Conservation (phyloP, 2,797 vertebrate genomes). For the Pangasius macronema region DNA sequence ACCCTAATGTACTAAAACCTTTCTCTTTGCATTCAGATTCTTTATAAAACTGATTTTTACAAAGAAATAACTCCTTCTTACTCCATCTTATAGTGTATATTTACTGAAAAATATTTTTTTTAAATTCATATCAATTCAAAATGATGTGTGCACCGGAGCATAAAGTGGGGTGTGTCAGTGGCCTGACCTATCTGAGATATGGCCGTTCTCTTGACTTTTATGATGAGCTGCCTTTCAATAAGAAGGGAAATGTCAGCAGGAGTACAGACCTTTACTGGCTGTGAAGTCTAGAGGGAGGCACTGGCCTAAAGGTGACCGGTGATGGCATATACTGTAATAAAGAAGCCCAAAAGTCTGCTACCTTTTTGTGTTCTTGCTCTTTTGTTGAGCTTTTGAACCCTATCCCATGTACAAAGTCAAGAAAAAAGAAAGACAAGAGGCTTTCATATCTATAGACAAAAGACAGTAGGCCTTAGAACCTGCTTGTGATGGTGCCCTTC, state of each 20-base stretch:
- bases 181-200: conserved; percentile 18
- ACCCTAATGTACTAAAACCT: conserved; percentile 31
- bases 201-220: conserved; percentile 7
- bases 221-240: conserved; percentile 47
- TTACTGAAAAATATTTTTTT: neutral
- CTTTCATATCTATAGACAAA: conserved; percentile 48
- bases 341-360: conserved; percentile 21
- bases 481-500: conserved; percentile 28
- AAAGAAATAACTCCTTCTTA: neutral
- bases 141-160: too few species aligned
- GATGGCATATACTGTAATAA: conserved; percentile 50
- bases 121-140: neutral
- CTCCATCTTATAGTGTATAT: neutral
- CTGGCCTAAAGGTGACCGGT: conserved; percentile 43
- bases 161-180: neutral
- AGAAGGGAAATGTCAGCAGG: conserved; percentile 50
- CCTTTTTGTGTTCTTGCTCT: conserved; percentile 46
- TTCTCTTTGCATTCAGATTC: conserved; percentile 5
- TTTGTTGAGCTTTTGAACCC: conserved; percentile 47
- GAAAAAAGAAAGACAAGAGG: conserved; percentile 37
- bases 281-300: conserved; percentile 47
- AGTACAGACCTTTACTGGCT: conserved; percentile 49
- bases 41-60: neutral
- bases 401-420: conserved; percentile 34
- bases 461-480: conserved; percentile 39